A percentile compares a stretch with the other conserved stretches of the same genome.
Conservation (phyloP, 2,888 invertebrate genomes). For the Sarcophaga carnaria region DNA sequence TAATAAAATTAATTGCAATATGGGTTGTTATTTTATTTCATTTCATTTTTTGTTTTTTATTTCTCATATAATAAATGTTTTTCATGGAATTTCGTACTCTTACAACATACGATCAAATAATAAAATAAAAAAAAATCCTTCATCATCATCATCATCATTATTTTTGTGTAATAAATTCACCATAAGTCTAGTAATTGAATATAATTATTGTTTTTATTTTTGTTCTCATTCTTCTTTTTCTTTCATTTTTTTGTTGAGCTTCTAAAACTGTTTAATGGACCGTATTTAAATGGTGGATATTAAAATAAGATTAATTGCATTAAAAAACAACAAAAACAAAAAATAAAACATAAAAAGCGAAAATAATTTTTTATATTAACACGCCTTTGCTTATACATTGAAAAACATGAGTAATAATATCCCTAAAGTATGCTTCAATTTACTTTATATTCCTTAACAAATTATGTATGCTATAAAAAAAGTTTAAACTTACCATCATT, state of each 20-base stretch:
- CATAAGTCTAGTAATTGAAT: neutral
- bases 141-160: neutral
- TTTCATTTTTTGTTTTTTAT: neutral
- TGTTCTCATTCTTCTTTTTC: no score
- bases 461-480: neutral
- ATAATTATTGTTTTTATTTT: neutral
- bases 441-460: neutral
- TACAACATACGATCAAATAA: neutral
- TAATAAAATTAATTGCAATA: constrained; percentile 43
- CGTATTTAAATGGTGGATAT: neutral
- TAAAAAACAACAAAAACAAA: neutral
- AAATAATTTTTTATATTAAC: neutral
- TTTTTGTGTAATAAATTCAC: neutral
- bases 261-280: neutral
- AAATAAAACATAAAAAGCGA: neutral
- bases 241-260: neutral
- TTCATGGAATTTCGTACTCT: no score
- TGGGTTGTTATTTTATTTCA: neutral
- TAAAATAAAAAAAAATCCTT: neutral
- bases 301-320: constrained; percentile 9
- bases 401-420: neutral
- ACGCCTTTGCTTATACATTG: neutral
- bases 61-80: neutral
- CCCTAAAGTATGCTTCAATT: neutral
- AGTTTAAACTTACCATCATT: no score